These are phyloP conservation scores for Tethya wilhelma DNA, from an alignment of 37 sponge, comb jelly and placozoan genomes.

Conservation along the genomic window DNA sequence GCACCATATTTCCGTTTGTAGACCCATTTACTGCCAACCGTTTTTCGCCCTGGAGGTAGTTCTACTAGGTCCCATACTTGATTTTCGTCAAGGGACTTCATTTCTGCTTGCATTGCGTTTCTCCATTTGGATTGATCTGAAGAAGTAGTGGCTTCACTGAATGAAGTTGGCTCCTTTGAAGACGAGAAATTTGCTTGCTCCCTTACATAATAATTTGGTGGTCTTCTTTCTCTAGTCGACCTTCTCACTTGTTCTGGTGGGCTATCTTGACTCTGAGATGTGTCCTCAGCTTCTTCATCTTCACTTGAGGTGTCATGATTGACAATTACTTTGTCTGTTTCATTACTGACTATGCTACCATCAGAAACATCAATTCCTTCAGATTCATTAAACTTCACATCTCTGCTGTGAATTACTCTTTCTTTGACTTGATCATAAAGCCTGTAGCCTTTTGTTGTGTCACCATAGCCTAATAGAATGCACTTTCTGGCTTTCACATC, in stretches of 20 bases:
- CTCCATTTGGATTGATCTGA: slow-evolving; percentile 45
- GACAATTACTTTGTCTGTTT: background rate
- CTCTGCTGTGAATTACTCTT: background rate
- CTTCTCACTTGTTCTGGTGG: slow-evolving; percentile 13
- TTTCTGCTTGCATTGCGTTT: slow-evolving; percentile 62
- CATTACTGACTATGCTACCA: background rate
- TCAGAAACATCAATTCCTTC: background rate
- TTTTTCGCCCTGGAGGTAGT: slow-evolving; percentile 27
- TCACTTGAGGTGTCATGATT: background rate
- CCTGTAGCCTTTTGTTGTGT: slow-evolving; percentile 38
- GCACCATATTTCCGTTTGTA: slow-evolving; percentile 44
- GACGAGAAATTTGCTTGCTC: background rate
- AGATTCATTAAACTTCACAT: background rate
- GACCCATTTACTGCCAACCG: slow-evolving; percentile 73
- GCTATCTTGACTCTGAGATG: background rate
- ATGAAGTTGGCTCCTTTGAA: slow-evolving; percentile 7
- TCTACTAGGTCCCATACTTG: slow-evolving; percentile 71
- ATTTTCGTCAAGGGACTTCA: slow-evolving; percentile 60
- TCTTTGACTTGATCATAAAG: background rate
- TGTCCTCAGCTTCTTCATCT: background rate
- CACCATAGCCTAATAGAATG: slow-evolving; percentile 30
- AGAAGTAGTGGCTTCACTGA: slow-evolving; percentile 18
- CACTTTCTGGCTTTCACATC: slow-evolving; percentile 23
- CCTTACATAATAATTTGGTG: slow-evolving; percentile 2
- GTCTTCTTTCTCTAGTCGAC: background rate